Evolutionary conservation across 2,797 vertebrate species (phyloP).

Genomic region (Melanotaenia pygmaea): DNA sequence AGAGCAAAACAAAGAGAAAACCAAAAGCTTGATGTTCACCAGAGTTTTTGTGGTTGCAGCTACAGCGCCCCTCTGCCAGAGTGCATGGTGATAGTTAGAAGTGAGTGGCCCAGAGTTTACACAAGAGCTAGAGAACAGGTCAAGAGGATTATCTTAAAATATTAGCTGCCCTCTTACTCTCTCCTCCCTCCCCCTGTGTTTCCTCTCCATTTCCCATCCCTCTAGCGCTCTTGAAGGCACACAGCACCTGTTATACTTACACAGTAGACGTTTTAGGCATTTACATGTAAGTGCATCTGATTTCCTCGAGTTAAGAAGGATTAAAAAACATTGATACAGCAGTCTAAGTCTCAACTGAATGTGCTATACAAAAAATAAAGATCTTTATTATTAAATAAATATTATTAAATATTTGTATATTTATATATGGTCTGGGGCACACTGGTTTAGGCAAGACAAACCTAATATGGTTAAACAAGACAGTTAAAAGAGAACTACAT

Average conservation of each 20-base stretch:
- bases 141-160: conserved; percentile 80
- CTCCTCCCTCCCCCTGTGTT: conserved; percentile 29
- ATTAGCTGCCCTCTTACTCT: conserved; percentile 60
- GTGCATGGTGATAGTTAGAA: conserved; percentile 47
- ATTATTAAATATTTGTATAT: too few species aligned
- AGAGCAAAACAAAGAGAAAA: background rate
- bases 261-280: background rate
- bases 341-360: background rate
- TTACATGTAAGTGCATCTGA: background rate
- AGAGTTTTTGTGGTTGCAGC: conserved; percentile 24
- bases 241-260: conserved; percentile 63
- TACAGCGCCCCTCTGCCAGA: conserved; percentile 9
- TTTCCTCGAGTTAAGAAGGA: conserved; percentile 15
- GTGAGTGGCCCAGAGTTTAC: conserved; percentile 59
- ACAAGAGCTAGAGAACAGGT: conserved; percentile 57
- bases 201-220: conserved; percentile 1
- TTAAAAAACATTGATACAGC: background rate
- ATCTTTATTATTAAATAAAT: too few species aligned
- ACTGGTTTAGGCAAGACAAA: too few species aligned
- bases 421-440: too few species aligned
- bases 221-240: conserved; percentile 25
- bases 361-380: too few species aligned
- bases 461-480: too few species aligned
- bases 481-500: too few species aligned
- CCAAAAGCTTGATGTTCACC: conserved; percentile 13